Conservation (phyloP, 2,888 invertebrate genomes). For the Ophioninae sp. region DNA sequence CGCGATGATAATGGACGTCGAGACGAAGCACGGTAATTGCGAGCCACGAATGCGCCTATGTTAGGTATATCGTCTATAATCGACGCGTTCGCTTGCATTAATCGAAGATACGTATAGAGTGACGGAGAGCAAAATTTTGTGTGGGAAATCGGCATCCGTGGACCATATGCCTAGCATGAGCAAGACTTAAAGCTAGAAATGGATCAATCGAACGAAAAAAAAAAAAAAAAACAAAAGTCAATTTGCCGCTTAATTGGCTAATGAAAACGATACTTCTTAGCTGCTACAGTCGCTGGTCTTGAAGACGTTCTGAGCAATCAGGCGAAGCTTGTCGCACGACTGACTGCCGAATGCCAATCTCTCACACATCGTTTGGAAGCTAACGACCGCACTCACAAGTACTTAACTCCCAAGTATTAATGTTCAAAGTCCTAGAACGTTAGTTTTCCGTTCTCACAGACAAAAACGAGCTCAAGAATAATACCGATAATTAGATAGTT, state of each 20-base stretch:
- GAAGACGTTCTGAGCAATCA: slow-evolving; percentile 95
- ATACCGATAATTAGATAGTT: no score
- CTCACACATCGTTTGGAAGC: slow-evolving; percentile 95
- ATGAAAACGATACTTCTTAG: slow-evolving; percentile 83
- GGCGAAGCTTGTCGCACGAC: slow-evolving; percentile 96
- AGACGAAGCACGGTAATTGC: slow-evolving; percentile 91
- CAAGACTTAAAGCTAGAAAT: slow-evolving; percentile 56
- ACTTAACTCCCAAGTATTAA: slow-evolving; percentile 73
- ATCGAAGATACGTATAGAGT: slow-evolving; percentile 23
- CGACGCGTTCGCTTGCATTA: slow-evolving; percentile 33
- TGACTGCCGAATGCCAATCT: slow-evolving; percentile 93
- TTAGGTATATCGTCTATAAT: slow-evolving; percentile 78
- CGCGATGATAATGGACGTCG: slow-evolving; percentile 89
- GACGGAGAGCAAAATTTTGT: slow-evolving; percentile 64
- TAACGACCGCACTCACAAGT: slow-evolving; percentile 94
- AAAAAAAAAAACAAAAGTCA: slow-evolving; percentile 62
- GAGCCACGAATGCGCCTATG: slow-evolving; percentile 72
- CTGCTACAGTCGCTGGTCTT: slow-evolving; percentile 93
- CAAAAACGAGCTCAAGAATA: no score
- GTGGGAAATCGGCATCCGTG: slow-evolving; percentile 78
- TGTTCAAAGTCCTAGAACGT: slow-evolving; percentile 56
- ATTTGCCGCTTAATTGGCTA: slow-evolving; percentile 71
- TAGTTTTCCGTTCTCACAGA: slow-evolving; percentile 39
- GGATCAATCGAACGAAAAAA: slow-evolving; percentile 27
- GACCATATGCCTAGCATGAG: slow-evolving; percentile 79